Evolutionary conservation across 2,888 invertebrate genomes (phyloP).

Genomic region (Drosophila setosimentum): DNA sequence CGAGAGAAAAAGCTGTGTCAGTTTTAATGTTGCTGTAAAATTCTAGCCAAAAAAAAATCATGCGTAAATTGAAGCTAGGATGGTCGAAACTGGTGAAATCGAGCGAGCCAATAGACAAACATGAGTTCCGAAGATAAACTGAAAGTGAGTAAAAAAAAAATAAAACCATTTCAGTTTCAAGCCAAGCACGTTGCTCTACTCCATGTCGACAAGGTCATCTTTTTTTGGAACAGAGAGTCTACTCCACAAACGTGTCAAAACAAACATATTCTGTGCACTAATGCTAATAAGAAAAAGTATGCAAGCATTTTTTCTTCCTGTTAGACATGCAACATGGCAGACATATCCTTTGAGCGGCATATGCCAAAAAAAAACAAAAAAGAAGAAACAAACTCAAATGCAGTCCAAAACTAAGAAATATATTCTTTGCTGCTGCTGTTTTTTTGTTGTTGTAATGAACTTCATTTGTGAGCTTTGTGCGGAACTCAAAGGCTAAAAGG

Average conservation of each 20-base stretch:
- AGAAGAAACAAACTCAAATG: neutral
- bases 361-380: neutral
- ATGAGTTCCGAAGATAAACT: neutral
- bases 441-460: constrained; percentile 57
- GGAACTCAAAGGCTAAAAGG: constrained; percentile 29
- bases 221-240: neutral
- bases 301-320: constrained; percentile 8
- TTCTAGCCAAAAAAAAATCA: neutral
- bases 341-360: constrained; percentile 1
- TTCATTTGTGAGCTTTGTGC: constrained; percentile 63
- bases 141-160: neutral
- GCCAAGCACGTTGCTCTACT: neutral
- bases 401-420: constrained; percentile 14
- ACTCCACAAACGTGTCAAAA: neutral
- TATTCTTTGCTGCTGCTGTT: neutral
- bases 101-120: neutral
- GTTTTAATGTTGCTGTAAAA: neutral
- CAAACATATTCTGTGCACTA: neutral
- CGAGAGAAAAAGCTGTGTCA: neutral
- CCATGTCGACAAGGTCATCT: neutral
- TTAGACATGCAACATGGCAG: neutral
- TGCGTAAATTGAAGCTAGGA: neutral
- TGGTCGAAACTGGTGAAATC: neutral
- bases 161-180: neutral
- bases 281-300: constrained; percentile 1